Evolutionary conservation across 2,888 invertebrate species (phyloP), one percentile per base, ranked within the genome.

Genomic region (Lasiommata megera): DNA sequence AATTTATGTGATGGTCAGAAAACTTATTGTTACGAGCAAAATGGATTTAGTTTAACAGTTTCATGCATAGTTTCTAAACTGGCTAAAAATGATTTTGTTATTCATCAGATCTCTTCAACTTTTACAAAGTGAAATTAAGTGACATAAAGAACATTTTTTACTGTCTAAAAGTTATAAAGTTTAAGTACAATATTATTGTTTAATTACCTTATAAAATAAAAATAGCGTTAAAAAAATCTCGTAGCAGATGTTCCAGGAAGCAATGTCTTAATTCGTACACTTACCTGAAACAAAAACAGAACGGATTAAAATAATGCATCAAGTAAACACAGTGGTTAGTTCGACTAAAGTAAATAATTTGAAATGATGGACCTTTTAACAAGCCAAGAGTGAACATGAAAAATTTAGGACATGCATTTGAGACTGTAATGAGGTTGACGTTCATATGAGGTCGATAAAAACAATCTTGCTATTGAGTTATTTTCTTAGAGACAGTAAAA

Each of bases 281-380:
- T 61, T 61, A 58, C 58, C 58, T 58, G 58, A 34, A 61, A 61
- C 52, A 23, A 55, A 43, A 60, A 31, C 46, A 34, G 28, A 56
- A 50, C 14, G 31, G 16, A 37, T 48, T 31, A 38, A 43, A 36
- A 50, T 18, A 17, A 48, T 40, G 17, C 28, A 48, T 23, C 46
- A 23, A 23, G 23, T 48, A 48, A 48, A 48, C 48, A 23, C 18
- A 7, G 36, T 8, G 34, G 34, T 34, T 12, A 17, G 12, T 16
- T 12, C 36, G 7, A 48, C 23, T n/a, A 17, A 48, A 12, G 37
- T 48, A 48, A 48, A 37, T 36, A 48, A 37, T 36, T 37, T 48
- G 11, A 48, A 48, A 48, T 36, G 36, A 47, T 47, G 16, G n/a
- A 48, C 36, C 48, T 18, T 48, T 48, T 36, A 48, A 48, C 36